phyloP scores from a whole-genome alignment of 1,140 invertebrate genomes.

The Babylonia areolata region DNA sequence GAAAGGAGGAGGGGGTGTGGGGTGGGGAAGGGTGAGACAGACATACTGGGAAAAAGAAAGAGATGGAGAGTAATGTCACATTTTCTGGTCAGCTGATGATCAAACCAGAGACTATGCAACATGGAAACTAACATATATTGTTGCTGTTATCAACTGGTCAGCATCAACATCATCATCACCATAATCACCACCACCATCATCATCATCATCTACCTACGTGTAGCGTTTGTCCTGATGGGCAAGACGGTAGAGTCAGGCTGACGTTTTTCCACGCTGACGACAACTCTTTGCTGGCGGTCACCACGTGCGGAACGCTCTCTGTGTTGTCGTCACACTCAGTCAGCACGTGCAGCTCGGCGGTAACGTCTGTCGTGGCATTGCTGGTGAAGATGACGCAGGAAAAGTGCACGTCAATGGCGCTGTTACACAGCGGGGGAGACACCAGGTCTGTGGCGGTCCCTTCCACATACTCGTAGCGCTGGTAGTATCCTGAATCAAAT shows the following conservation, averaged over 20 bases:
- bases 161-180: no score
- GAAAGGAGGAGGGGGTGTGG: no score
- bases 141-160: no score
- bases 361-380: background rate
- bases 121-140: no score
- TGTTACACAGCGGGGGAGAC: background rate
- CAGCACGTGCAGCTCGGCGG: constrained; percentile 11
- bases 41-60: no score
- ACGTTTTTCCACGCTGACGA: background rate
- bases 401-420: background rate
- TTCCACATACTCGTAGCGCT: background rate
- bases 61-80: no score
- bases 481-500: background rate
- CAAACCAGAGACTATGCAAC: no score
- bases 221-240: background rate
- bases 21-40: no score
- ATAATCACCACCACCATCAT: background rate
- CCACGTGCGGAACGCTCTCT: background rate
- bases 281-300: background rate
- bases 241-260: background rate
- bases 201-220: background rate
- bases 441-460: background rate
- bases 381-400: background rate
- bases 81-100: no score
- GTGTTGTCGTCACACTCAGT: background rate